These are phyloP conservation scores for Autographa gamma DNA, from an alignment of 2,888 invertebrate species.

Conservation along the genomic window DNA sequence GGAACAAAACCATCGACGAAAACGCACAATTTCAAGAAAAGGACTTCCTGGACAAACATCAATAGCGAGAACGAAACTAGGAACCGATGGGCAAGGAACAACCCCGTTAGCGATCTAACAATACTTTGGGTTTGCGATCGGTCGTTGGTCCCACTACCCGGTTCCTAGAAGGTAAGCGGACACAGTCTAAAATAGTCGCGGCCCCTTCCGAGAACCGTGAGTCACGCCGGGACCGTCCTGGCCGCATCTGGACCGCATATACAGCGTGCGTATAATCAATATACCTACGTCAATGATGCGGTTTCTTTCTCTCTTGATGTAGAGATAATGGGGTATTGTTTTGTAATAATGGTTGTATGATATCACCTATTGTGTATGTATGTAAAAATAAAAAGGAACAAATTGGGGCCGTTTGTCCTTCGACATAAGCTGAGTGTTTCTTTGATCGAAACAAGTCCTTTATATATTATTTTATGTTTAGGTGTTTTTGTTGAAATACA, in stretches of 20 bases:
- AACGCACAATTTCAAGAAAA: slow-evolving; percentile 32
- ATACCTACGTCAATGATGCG: slow-evolving; percentile 44
- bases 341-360: not conserved
- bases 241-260: slow-evolving; percentile 82
- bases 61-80: slow-evolving; percentile 79
- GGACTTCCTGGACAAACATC: slow-evolving; percentile 69
- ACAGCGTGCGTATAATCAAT: slow-evolving; percentile 62
- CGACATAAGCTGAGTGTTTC: too few species aligned
- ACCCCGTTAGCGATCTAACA: slow-evolving; percentile 86
- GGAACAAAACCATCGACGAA: slow-evolving; percentile 31
- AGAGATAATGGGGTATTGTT: not conserved
- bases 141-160: slow-evolving; percentile 86
- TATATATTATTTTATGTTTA: too few species aligned
- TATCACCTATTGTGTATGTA: not conserved
- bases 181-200: slow-evolving; percentile 87
- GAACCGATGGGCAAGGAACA: slow-evolving; percentile 76
- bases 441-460: not conserved
- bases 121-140: slow-evolving; percentile 83
- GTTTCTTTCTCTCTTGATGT: not conserved
- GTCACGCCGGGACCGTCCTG: slow-evolving; percentile 82
- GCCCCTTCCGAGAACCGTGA: slow-evolving; percentile 86
- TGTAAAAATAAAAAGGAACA: too few species aligned
- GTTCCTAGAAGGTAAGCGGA: slow-evolving; percentile 89
- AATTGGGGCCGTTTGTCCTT: too few species aligned
- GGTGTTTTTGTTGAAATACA: too few species aligned